Evolutionary conservation across 2,113 vertebrate species (phyloP), one percentile per base, ranked within the genome.

Genomic region (Hippocampus comes): DNA sequence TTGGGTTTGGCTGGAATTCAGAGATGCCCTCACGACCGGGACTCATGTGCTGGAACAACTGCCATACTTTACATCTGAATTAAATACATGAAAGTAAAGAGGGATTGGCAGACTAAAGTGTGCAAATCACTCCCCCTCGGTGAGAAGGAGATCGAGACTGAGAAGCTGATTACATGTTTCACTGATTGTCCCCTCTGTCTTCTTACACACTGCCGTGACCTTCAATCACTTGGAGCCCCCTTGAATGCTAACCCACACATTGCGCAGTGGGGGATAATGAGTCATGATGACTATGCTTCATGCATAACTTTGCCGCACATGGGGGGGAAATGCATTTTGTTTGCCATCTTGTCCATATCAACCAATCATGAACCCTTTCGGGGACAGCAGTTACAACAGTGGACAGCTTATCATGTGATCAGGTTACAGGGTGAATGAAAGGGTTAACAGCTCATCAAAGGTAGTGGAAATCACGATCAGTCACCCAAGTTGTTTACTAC

Each of bases 211-310:
- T 14, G 72, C 72, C 68, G 60, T 91, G 89, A 91, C 90, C 91
- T 92, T 91, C 92, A 93, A 92, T 92, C 91, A 91, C 89, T 84
- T 86, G 82, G 86, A 91, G 64, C 88, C 90, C 88, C 87, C 71
- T 72, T 79, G 86, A 90, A 91, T 88, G 85, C 82, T 84, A 82
- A 78, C 88, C 84, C 77, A 86, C 66, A 76, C 73, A 83, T 78
- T 79, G 80, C 82, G 75, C 86, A 81, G 87, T 78, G 75, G 84
- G 85, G 83, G 83, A 81, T 88, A 88, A 91, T 87, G 78, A 83
- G 74, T 79, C 84, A 82, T 91, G 88, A 91, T 92, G 91, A 90
- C 86, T 84, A 87, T 87, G 83, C 81, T 91, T 89, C 68, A 83
- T 81, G 77, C 77, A 84, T 80, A 83, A 81, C 85, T 89, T 89